Base-by-base conservation (phyloP, 2,888 invertebrate species). In the Mantis religiosa region DNA sequence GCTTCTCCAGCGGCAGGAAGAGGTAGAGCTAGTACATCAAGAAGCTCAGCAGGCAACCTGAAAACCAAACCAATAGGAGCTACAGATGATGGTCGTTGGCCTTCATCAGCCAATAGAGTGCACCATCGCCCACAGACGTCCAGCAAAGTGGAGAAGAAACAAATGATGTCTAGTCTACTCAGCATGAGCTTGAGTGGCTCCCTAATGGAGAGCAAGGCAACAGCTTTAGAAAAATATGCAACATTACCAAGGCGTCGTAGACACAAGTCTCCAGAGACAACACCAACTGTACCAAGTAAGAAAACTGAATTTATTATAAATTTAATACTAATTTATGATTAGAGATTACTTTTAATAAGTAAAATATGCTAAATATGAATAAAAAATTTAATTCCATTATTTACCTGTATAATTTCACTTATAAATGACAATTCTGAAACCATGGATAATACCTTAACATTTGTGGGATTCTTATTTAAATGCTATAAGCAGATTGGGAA, bases 221-320 rank as follows among this genome's bases (percentile, higher is more conserved):
- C 92, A 84, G 94, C 96, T 0, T 94, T 96, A 20, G 97, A 97
- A 91, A 96, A 96, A 91, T 97, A 96, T 91, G 97, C 96, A 14
- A 97, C 97, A 0, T 92, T 97, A 83, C 97, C 97, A 0, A 94
- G 97, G 82, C 94, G 97, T 89, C 94, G 96, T 28, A 95, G 96
- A 91, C 96, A 96, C 88, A 95, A 95, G 90, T 95, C 95, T 2
- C 94, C 95, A 4, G 95, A 95, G 90, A 94, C 89, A n/a, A 82
- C 71, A 82, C 15, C 81, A n/a, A 3, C 15, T 28, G 34, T 30
- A 14, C 28, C 82, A 71, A 71, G 54, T 71, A 71, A 20, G 54
- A 71, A 20, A 54, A 41, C 20, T 89, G 82, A 87, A 27, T 87
- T 71, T 71, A 20, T 3, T 71, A 20, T 71, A 20, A 20, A 71